Base-by-base conservation (phyloP, 1,140 invertebrate species). In the Drosophila pruinosa region DNA sequence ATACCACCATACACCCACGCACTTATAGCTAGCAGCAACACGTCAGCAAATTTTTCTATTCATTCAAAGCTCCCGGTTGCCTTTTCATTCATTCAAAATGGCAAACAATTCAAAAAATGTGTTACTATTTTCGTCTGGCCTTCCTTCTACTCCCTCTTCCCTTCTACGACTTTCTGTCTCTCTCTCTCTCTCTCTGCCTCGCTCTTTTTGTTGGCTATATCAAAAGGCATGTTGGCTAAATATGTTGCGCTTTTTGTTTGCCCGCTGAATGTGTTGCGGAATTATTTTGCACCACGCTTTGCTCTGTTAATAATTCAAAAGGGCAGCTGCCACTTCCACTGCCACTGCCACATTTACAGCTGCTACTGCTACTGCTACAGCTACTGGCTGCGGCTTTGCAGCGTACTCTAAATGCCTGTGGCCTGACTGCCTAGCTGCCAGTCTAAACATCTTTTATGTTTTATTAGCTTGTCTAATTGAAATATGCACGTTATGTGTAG, bases 381-480 rank as follows among this genome's bases (percentile, higher is more conserved):
- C 28, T 10, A 31, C 28, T 10, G 28, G 28, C 43, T 61, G 65
- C 28, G 53, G 41, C 31, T 47, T 50, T 7, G 15, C n/a, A 28
- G 24, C 22, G 38, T 7, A 31, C 39, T 48, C 19, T 59, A 72
- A 82, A 78, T 75, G 69, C 52, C 56, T 59, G 50, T 24, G 75
- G 62, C 56, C 28, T 24, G 61, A 3, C 45, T 14, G 31, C 47
- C 48, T 56, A 12, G 22, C 47, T 34, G 61, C 39, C 48, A 75
- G 56, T 28, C 48, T 28, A 21, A 52, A 34, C 48, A 54, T 77
- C 43, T 81, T 74, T 86, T 77, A 77, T 86, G 77, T 86, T 85
- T 85, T 71, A 85, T 85, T 86, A 81, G 77, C 81, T 52, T 47
- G 65, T 83, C 65, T 83, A 83, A 83, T 83, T 83, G 72, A 83